Base-by-base conservation (phyloP, 2,113 vertebrate genomes). In the Megaceryle maxima region DNA sequence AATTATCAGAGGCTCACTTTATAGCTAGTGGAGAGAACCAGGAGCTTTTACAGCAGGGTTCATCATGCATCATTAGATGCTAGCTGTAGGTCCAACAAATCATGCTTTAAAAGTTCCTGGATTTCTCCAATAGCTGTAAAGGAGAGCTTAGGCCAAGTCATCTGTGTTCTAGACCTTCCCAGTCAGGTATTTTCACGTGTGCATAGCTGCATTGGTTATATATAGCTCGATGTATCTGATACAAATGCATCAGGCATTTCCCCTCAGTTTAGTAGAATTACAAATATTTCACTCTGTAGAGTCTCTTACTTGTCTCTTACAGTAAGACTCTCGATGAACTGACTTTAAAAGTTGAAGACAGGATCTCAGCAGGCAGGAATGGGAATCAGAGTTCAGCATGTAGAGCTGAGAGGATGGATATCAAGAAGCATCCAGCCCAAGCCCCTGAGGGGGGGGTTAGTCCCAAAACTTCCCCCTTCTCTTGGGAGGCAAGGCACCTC, bases 391-490 rank as follows among this genome's bases (percentile, higher is more conserved):
- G 26, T 62, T 87, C 56, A 37, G 16, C 57, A 24, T 6, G 37
- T 1, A 1, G 62, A 75, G 31, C 0, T 51, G 53, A 19, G n/a
- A 8, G 6, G 5, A 59, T 29, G 44, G 57, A 83, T 9, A 39
- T 14, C 28, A 39, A 57, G 69, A 87, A 31, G 28, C 9, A 43
- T 37, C 18, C 68, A 64, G 31, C n/a, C 77, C 78, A 14, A 81
- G 12, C 78, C 44, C 28, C 24, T 2, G 1, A 37, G 73, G 22
- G 77, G 77, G 19, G n/a, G 41, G 13, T 64, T 85, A 63, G 3
- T 95, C 26, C 22, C 4, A 0, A 86, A 83, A 17, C 12, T 10
- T 57, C 33, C 3, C 7, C 4, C 66, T 93, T 70, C 60, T 81
- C 56, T 67, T 39, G 28, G 35, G 16, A 63, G n/a, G 28, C 51